These are phyloP conservation scores for Phallusia fumigata DNA, from an alignment of 23 tunicate genomes.

Conservation along the genomic window DNA sequence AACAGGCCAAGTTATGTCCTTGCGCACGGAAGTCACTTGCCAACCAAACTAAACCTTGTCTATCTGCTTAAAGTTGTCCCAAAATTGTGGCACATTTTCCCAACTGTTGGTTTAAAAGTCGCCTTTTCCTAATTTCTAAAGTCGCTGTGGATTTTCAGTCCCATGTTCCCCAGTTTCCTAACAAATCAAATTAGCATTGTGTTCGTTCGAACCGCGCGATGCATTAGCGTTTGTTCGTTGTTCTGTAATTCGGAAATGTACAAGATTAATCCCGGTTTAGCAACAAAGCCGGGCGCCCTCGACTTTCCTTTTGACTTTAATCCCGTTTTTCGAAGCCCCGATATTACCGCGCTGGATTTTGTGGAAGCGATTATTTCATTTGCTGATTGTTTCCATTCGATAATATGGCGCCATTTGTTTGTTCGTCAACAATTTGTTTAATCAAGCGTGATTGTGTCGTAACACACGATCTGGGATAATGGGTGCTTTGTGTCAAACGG, in stretches of 20 bases:
- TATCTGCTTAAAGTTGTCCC: too few species aligned
- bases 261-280: background rate
- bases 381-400: conserved; percentile 15
- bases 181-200: conserved; percentile 9
- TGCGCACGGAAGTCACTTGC: too few species aligned
- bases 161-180: background rate
- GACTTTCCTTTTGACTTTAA: background rate
- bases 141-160: background rate
- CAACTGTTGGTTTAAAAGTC: background rate
- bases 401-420: conserved; percentile 8
- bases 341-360: background rate
- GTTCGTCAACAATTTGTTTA: conserved; percentile 7
- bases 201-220: background rate
- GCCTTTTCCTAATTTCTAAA: background rate
- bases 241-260: conserved; percentile 7
- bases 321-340: background rate
- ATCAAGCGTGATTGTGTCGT: conserved; percentile 2
- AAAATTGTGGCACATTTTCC: background rate
- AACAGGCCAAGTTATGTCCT: too few species aligned
- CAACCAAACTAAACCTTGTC: too few species aligned
- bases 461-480: background rate
- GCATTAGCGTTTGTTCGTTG: background rate
- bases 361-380: conserved; percentile 6
- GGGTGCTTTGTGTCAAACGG: conserved; percentile 13
- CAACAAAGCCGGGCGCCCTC: background rate